These are phyloP conservation scores for Ennomos erosarius DNA, from an alignment of 2,888 invertebrate genomes.

Conservation along the genomic window DNA sequence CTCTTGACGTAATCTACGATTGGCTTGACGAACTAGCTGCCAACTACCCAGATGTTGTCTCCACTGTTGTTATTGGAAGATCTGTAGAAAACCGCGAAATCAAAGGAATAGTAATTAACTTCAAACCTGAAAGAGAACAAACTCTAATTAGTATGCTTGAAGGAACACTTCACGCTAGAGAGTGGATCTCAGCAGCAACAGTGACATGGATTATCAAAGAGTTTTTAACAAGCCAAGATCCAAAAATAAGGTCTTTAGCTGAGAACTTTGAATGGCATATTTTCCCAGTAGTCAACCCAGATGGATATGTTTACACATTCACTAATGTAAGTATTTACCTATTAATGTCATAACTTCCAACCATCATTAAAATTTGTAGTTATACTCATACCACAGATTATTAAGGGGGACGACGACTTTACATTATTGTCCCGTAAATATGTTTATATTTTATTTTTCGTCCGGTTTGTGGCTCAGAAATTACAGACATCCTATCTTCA, in stretches of 20 bases:
- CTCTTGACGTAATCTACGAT: constrained; percentile 83
- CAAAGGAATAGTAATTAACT: constrained; percentile 80
- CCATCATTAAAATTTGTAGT: no score
- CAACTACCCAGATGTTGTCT: constrained; percentile 78
- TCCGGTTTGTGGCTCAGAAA: no score
- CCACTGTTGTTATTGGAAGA: constrained; percentile 81
- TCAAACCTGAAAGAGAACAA: constrained; percentile 65
- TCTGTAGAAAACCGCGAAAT: constrained; percentile 87
- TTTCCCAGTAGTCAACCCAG: constrained; percentile 90
- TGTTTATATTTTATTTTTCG: no score
- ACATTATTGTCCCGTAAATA: no score
- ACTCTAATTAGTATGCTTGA: constrained; percentile 83
- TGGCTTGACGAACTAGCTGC: constrained; percentile 85
- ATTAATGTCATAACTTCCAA: neutral
- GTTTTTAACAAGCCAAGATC: constrained; percentile 86
- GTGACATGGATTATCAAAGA: constrained; percentile 89
- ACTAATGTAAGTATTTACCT: constrained; percentile 82
- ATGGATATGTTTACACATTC: constrained; percentile 89
- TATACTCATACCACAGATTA: no score
- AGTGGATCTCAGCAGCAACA: constrained; percentile 89
- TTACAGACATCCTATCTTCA: no score
- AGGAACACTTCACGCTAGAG: constrained; percentile 89
- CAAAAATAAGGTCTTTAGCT: constrained; percentile 83
- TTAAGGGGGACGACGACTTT: no score
- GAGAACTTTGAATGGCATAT: constrained; percentile 91